Evolutionary conservation across 2,797 vertebrate genomes (phyloP).

Genomic region (Sebastes umbrosus): DNA sequence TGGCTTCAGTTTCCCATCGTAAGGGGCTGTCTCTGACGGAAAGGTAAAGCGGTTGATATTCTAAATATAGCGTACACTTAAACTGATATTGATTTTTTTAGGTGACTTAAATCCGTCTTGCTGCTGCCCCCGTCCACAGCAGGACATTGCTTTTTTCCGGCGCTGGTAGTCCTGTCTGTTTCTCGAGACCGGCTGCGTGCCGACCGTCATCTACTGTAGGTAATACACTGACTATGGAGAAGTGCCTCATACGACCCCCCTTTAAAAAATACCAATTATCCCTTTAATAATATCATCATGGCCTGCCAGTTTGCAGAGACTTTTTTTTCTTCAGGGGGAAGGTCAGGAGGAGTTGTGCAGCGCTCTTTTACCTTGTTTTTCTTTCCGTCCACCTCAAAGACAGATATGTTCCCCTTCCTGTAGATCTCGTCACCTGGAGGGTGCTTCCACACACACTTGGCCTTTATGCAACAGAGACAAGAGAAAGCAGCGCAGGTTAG

Average conservation of each 20-base stretch:
- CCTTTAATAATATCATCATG: neutral
- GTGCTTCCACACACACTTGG: constrained; percentile 97
- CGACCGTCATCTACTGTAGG: neutral
- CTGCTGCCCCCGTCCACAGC: neutral
- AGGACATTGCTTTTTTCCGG: neutral
- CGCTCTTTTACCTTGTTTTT: constrained; percentile 90
- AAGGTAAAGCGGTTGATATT: too few species aligned
- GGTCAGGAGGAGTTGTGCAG: neutral
- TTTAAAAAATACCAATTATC: neutral
- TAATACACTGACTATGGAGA: neutral
- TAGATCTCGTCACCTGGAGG: constrained; percentile 97
- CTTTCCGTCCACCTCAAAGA: constrained; percentile 98
- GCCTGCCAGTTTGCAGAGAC: neutral
- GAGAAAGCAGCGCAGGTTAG: neutral
- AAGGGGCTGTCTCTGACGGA: too few species aligned
- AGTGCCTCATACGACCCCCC: neutral
- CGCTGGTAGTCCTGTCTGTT: too few species aligned
- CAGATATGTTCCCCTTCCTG: constrained; percentile 92
- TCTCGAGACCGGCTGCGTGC: too few species aligned
- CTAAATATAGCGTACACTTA: too few species aligned
- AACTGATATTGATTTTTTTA: neutral
- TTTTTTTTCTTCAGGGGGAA: neutral
- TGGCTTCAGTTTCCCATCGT: too few species aligned
- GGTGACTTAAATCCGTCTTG: neutral
- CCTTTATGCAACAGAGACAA: constrained; percentile 73